Percentiles rank a stretch among this genome's conserved stretches.
phyloP scores from a whole-genome alignment of 2,797 vertebrate genomes.

The Labroides dimidiatus region DNA sequence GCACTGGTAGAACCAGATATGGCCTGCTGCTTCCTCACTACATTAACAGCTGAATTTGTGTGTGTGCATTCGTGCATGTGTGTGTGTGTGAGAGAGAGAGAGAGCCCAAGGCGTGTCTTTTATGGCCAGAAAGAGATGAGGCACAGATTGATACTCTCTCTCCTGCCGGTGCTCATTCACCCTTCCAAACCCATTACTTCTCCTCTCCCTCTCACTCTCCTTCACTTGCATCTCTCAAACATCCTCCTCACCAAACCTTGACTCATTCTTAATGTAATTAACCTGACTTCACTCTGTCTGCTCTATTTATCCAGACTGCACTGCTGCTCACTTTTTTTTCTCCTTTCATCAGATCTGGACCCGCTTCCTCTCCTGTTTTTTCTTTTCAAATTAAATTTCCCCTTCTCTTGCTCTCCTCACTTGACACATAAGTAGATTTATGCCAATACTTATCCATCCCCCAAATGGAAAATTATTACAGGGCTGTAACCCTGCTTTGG shows the following conservation, averaged over 20 bases:
- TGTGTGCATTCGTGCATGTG: background rate
- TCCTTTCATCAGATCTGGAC: background rate
- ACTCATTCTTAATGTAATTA: constrained; percentile 61
- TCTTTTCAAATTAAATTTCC: background rate
- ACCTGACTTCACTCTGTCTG: constrained; percentile 36
- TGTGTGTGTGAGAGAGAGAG: constrained; percentile 1
- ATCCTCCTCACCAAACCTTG: constrained; percentile 26
- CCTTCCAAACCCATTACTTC: constrained; percentile 63
- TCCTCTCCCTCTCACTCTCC: constrained; percentile 17
- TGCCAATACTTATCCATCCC: background rate
- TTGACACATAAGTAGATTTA: background rate
- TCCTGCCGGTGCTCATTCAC: constrained; percentile 53
- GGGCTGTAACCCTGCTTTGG: background rate
- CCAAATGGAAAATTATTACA: background rate
- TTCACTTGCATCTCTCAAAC: constrained; percentile 23
- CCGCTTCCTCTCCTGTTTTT: background rate
- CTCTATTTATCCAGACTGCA: constrained; percentile 26
- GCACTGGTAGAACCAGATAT: constrained; percentile 37
- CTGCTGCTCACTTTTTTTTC: background rate
- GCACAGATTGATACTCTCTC: constrained; percentile 57
- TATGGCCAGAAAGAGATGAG: constrained; percentile 58
- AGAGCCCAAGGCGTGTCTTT: constrained; percentile 39
- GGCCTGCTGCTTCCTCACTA: constrained; percentile 36
- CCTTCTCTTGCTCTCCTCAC: background rate
- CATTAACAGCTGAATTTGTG: constrained; percentile 20